Conservation (phyloP, 2,888 invertebrate genomes). For the Stegophylla sp. region DNA sequence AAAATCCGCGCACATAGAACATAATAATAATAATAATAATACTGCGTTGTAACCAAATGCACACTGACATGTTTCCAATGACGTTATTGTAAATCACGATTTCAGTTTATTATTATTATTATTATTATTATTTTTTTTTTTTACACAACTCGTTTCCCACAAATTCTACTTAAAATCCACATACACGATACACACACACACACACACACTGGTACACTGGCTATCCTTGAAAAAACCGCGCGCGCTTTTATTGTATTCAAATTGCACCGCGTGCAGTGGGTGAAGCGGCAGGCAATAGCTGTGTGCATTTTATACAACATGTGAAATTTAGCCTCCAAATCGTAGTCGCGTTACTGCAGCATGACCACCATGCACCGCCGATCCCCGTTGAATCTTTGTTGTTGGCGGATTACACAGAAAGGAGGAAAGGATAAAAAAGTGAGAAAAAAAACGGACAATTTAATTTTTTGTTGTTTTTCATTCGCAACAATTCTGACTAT, state of each 20-base stretch:
- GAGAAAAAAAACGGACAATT: not conserved
- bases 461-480: too few species aligned
- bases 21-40: not conserved
- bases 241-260: not conserved
- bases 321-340: not conserved
- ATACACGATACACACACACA: too few species aligned
- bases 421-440: too few species aligned
- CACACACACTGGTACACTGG: too few species aligned
- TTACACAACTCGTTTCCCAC: conserved; percentile 26
- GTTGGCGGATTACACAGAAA: too few species aligned
- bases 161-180: conserved; percentile 28
- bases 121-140: too few species aligned
- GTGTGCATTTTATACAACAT: too few species aligned
- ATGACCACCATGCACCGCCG: too few species aligned
- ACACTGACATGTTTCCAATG: conserved; percentile 12
- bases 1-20: not conserved
- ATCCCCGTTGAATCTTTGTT: not conserved
- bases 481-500: too few species aligned
- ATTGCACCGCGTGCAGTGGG: not conserved
- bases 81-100: conserved; percentile 34
- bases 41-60: not conserved
- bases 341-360: not conserved
- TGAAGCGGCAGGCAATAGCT: not conserved
- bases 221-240: conserved; percentile 16
- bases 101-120: too few species aligned